These are phyloP conservation scores for Augiades crinisus DNA, from an alignment of 2,888 invertebrate species.

Conservation along the genomic window DNA sequence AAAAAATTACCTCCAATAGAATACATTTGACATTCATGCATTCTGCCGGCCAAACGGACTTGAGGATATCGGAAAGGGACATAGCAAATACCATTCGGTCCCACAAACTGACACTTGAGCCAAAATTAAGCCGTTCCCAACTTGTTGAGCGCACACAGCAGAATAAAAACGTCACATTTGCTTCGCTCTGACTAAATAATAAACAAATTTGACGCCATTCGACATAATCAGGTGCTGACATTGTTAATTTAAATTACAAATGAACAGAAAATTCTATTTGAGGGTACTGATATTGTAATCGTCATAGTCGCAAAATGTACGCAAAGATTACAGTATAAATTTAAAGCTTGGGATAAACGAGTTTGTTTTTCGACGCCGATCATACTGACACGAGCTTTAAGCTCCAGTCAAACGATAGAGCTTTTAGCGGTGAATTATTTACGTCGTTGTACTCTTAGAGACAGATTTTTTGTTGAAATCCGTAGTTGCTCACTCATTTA, in stretches of 20 bases:
- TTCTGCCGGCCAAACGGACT: no score
- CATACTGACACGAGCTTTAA: constrained; percentile 17
- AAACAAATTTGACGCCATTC: constrained; percentile 6
- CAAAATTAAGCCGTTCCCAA: constrained; percentile 21
- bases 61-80: constrained; percentile 4
- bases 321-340: constrained; percentile 5
- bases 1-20: no score
- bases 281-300: neutral
- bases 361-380: constrained; percentile 12
- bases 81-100: constrained; percentile 1
- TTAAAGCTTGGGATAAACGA: constrained; percentile 5
- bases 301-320: neutral
- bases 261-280: neutral
- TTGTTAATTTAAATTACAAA: neutral
- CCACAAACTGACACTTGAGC: constrained; percentile 13
- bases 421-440: constrained; percentile 8
- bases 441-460: neutral
- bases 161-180: neutral
- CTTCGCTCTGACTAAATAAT: constrained; percentile 3
- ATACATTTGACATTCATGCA: no score
- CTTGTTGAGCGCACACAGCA: constrained; percentile 14
- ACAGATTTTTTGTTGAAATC: neutral
- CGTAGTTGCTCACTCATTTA: no score
- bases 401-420: constrained; percentile 6
- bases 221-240: neutral